Evolutionary conservation across 2,113 vertebrate species (phyloP).

Genomic region (Siniperca knerii): DNA sequence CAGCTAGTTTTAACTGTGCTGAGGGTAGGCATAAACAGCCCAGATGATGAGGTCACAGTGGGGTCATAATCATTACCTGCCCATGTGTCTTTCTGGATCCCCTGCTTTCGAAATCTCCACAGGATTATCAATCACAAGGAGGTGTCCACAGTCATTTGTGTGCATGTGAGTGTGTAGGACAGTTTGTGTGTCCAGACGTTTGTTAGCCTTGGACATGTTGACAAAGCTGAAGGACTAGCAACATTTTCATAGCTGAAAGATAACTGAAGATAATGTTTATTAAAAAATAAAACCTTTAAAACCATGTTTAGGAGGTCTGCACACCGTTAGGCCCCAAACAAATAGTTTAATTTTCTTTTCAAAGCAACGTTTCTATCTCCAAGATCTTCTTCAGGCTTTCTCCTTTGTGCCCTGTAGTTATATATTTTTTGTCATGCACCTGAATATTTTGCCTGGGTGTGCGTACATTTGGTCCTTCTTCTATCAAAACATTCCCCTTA

Average conservation of each 20-base stretch:
- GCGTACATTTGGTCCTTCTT: too few relatives aligned
- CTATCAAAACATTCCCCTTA: neutral
- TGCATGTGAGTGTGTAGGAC: neutral
- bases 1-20: conserved; percentile 44
- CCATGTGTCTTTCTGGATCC: conserved; percentile 50
- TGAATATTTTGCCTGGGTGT: too few relatives aligned
- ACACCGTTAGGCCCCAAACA: too few relatives aligned
- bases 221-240: neutral
- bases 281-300: neutral
- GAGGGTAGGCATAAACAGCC: conserved; percentile 36
- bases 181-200: neutral
- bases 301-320: neutral
- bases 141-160: conserved; percentile 25
- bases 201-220: neutral
- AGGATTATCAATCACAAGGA: conserved; percentile 57
- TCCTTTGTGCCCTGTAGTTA: too few relatives aligned
- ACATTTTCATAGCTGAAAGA: neutral
- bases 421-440: too few relatives aligned
- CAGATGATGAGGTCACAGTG: conserved; percentile 27
- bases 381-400: too few relatives aligned
- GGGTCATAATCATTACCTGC: conserved; percentile 60
- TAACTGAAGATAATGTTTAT: neutral
- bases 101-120: conserved; percentile 30
- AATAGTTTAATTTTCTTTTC: too few relatives aligned
- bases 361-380: too few relatives aligned